Conservation (phyloP, 2,888 invertebrate species). For the Selenia dentaria region DNA sequence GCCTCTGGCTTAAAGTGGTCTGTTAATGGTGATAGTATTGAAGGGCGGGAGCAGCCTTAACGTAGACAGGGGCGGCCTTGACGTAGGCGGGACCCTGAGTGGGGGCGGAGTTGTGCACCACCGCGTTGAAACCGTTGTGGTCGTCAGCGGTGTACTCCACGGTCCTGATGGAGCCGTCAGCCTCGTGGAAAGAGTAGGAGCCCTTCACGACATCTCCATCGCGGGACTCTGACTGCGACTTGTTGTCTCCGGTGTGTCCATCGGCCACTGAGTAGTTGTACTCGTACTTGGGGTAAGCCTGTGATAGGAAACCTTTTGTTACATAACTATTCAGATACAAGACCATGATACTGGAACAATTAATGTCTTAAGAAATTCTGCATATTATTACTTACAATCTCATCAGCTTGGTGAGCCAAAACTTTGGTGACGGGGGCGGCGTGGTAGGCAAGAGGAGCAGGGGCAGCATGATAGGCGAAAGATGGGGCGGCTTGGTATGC, state of each 20-base stretch:
- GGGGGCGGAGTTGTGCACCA: slow-evolving; percentile 63
- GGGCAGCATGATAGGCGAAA: slow-evolving; percentile 37
- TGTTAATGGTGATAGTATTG: slow-evolving; percentile 26
- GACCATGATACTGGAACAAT: no score
- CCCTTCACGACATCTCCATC: slow-evolving; percentile 84
- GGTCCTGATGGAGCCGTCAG: slow-evolving; percentile 82
- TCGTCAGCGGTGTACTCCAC: slow-evolving; percentile 82
- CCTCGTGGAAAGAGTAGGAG: slow-evolving; percentile 80
- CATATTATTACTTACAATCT: slow-evolving; percentile 41
- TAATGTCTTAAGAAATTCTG: no score
- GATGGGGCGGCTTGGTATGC: slow-evolving; percentile 35
- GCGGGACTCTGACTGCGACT: slow-evolving; percentile 79
- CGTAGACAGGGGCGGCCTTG: slow-evolving; percentile 42
- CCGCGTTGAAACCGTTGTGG: slow-evolving; percentile 77
- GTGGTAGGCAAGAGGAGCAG: slow-evolving; percentile 25
- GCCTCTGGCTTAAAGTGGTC: no score
- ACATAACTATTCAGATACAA: background rate
- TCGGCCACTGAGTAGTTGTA: slow-evolving; percentile 84
- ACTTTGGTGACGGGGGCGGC: slow-evolving; percentile 36
- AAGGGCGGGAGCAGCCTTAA: slow-evolving; percentile 41
- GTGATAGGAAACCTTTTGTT: slow-evolving; percentile 9
- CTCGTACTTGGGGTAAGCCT: slow-evolving; percentile 77
- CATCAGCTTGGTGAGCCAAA: slow-evolving; percentile 45
- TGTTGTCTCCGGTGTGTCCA: slow-evolving; percentile 83
- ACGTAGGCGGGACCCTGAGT: slow-evolving; percentile 43